A percentile compares a stretch with the other conserved stretches of the same genome.
These are phyloP conservation scores for Vandiemenella viatica DNA, from an alignment of 2,888 invertebrate species.

Conservation along the genomic window DNA sequence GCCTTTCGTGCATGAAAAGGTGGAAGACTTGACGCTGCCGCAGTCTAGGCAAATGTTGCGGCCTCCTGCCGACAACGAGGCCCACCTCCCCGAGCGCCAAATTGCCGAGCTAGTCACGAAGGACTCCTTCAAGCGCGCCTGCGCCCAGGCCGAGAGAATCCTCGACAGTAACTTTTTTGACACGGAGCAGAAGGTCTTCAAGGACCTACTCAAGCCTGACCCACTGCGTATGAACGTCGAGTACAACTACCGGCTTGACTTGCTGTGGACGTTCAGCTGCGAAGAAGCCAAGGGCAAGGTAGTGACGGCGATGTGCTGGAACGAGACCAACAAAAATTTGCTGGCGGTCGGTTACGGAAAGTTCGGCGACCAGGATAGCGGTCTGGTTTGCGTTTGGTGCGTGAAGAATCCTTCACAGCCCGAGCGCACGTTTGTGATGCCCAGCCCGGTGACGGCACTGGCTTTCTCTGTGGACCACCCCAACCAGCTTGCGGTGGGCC, in stretches of 20 bases:
- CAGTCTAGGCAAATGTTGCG: too few species aligned
- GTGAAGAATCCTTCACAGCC: conserved; percentile 62
- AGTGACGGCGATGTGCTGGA: conserved; percentile 49
- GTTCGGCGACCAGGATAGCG: conserved; percentile 40
- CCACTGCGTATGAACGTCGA: conserved; percentile 45
- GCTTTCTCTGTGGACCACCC: conserved; percentile 50
- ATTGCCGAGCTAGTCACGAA: not conserved
- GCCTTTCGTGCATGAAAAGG: too few species aligned
- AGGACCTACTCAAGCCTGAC: conserved; percentile 42
- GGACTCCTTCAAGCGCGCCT: too few species aligned
- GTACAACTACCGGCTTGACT: conserved; percentile 47
- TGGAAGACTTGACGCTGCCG: too few species aligned
- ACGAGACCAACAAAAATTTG: conserved; percentile 49
- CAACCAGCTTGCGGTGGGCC: conserved; percentile 58
- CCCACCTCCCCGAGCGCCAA: not conserved
- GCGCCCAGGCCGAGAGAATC: not conserved
- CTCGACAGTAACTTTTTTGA: conserved; percentile 32
- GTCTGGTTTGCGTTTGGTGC: conserved; percentile 58
- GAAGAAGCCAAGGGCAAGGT: conserved; percentile 36
- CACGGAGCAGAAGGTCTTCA: conserved; percentile 51
- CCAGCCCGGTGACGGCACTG: conserved; percentile 47
- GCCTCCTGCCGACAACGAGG: too few species aligned
- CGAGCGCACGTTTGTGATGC: conserved; percentile 48
- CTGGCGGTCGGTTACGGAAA: conserved; percentile 63
- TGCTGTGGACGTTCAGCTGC: conserved; percentile 50